Conservation (phyloP, 2,888 invertebrate genomes). For the Drosophila robusta region DNA sequence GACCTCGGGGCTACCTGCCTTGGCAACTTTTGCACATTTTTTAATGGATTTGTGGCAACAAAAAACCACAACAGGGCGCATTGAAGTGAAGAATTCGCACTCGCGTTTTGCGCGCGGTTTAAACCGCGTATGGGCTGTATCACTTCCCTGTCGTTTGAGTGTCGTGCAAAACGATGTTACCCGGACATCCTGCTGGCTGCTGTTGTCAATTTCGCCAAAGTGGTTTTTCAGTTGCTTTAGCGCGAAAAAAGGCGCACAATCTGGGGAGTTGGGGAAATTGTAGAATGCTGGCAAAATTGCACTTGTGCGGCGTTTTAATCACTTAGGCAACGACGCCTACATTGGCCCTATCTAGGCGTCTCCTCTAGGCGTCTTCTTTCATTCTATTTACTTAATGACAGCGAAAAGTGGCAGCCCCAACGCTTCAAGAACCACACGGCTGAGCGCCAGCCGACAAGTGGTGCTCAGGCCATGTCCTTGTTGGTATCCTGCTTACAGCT, state of each 20-base stretch:
- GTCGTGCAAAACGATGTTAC: conserved; percentile 67
- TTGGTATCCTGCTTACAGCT: conserved; percentile 24
- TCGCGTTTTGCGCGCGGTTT: conserved; percentile 64
- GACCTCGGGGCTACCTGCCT: conserved; percentile 61
- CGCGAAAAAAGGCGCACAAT: conserved; percentile 75
- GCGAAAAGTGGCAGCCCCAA: conserved; percentile 75
- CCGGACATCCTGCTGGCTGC: conserved; percentile 65
- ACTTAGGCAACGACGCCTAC: conserved; percentile 74
- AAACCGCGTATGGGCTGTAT: conserved; percentile 59
- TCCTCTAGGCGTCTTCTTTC: conserved; percentile 24
- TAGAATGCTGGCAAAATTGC: conserved; percentile 57
- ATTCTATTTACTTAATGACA: conserved; percentile 81
- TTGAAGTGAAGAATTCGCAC: conserved; percentile 84
- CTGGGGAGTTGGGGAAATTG: conserved; percentile 13
- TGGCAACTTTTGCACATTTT: conserved; percentile 70
- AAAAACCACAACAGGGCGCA: conserved; percentile 58
- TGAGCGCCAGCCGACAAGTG: conserved; percentile 70
- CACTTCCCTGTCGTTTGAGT: conserved; percentile 33
- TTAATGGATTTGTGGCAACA: conserved; percentile 72
- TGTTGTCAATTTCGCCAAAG: conserved; percentile 84
- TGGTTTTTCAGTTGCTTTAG: conserved; percentile 84
- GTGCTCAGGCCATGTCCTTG: conserved; percentile 37
- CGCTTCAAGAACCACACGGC: conserved; percentile 57
- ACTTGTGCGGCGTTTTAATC: conserved; percentile 81
- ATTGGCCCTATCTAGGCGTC: conserved; percentile 73